Evolutionary conservation across 2,888 invertebrate species (phyloP), one percentile per base, ranked within the genome.

Genomic region (Nephrotoma flavescens): DNA sequence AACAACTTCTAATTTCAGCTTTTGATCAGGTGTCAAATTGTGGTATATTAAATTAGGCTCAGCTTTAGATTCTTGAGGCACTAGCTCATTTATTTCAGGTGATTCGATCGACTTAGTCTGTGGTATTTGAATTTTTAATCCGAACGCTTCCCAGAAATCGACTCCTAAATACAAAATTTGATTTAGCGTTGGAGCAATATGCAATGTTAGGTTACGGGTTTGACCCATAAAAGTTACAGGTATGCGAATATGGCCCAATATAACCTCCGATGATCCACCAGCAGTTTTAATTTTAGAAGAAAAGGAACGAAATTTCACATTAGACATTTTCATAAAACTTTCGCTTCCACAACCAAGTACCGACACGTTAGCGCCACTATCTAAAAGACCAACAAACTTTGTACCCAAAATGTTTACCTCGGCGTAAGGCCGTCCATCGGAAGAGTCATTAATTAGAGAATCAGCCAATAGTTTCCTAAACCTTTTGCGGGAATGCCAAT

Each of bases 351-450:
- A 5, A 31, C 83, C 83, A 9, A 83, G 41, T 9, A 83, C 11
- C 0, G 83, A 83, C 3, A 88, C 86, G 7, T 87, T 52, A 9
- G 88, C 88, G 1, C 88, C 87, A 1, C 88, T 87, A 41, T 88
- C 87, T 3, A 87, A 52, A 2, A 87, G 84, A 2, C 86, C 87
- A 0, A 47, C 4, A 12, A 87, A 5, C 2, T n/a, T 31, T 86
- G 42, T 84, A 42, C 19, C 86, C 0, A 85, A 57, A 11, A 87
- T 11, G 6, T 3, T 0, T 4, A 87, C 84, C n/a, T 87, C 47
- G 5, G 86, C 87, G 9, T 87, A 87, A 7, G 87, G 87, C 4
- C 88, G 85, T 11, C 87, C 19, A 1, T 19, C 19, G 0, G 19
- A 19, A 19, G 19, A 19, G 19, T 19, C 19, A 19, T 19, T 19